Evolutionary conservation across 2,888 invertebrate genomes (phyloP), one percentile per base, ranked within the genome.

Genomic region (Baronia brevicornis): DNA sequence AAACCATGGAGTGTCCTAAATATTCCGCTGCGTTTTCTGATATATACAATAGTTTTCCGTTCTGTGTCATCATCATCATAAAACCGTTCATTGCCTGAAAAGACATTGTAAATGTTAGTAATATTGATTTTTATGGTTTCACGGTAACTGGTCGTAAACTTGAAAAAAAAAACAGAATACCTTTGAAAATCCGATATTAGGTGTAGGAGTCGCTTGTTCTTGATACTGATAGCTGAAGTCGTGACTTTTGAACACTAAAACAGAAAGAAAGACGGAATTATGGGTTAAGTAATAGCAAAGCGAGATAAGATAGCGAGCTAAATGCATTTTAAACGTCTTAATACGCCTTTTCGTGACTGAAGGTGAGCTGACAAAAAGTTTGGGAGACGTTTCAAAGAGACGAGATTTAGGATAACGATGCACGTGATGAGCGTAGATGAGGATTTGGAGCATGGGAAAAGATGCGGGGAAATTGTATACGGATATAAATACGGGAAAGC

Each of bases 21-120:
- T 97, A 98, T 84, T 98, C 98, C 19, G 97, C 97, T 33, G 98
- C 98, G 78, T 98, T 98, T 87, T 98, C 97, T 44, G 97, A 97
- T 79, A 98, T 97, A 85, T 98, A 98, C 62, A 98, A 88, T 54
- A 98, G 88, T 87, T 98, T 98, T 50, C 98, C 98, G 71, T 96
- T 96, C 77, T 97, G 95, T 51, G 97, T 97, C 89, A 96, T 94
- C 94, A 98, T 96, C 91, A 98, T 94, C 73, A 98, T 90, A 84
- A 98, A 98, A 51, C 98, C 97, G 60, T 95, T 96, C 82, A 98
- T 89, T 44, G 98, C 96, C 97, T 98, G 89, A 50, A 90, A 89
- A 66, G 57, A 71, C 62, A 68, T 57, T 59, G 65, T 64, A 60
- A 57, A 46, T 46, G 42, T 63, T 41, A 65, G 41, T 54, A 48